Evolutionary conservation across 1,140 invertebrate species (phyloP), one percentile per base, ranked within the genome.

Genomic region (Ectropis grisescens): DNA sequence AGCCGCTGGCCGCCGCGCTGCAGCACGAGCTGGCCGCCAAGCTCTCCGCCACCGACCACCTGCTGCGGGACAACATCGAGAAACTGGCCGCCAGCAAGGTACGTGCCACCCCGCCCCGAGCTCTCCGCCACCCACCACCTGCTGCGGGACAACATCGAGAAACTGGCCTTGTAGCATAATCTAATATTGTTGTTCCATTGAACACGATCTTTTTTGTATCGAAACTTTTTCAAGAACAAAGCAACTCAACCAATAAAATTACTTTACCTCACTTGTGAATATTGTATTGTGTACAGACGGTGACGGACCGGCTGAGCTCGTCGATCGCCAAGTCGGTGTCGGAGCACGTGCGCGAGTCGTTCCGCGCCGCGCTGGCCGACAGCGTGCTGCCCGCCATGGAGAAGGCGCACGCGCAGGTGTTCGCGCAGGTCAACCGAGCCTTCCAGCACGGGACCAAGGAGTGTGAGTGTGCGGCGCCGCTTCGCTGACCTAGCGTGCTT

Each of bases 371-470:
- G 1, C 91, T 96, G 44, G 84, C 86, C 19, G 88, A 86, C 27
- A 85, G 88, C 35, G 78, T 95, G 10, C 71, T 97, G 50, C 95
- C 95, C 8, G 87, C 88, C 8, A 92, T 95, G 85, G 94, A 97
- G 65, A 91, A 90, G 66, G 88, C 91, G 25, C 92, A 91, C 53
- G 88, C 91, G 50, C 88, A 88, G 49, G 92, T 97, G 85, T 96
- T 96, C 57, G 84, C 87, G 16, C 95, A 97, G 82, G 86, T 97
- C 1, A 94, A 96, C 64, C 90, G 93, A 9, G 87, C 89, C 2
- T 97, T 97, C 69, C 87, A 89, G 24, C 86, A 85, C 45, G 95
- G 95, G 44, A 94, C 93, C 2, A 90, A 89, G 59, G 94, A 97
- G 82, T 96, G 94, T 97, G 85, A 89, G 90, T 84, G 11, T 11